Evolutionary conservation across 2,113 vertebrate genomes (phyloP), one percentile per base, ranked within the genome.

Genomic region (Tachycineta bicolor): DNA sequence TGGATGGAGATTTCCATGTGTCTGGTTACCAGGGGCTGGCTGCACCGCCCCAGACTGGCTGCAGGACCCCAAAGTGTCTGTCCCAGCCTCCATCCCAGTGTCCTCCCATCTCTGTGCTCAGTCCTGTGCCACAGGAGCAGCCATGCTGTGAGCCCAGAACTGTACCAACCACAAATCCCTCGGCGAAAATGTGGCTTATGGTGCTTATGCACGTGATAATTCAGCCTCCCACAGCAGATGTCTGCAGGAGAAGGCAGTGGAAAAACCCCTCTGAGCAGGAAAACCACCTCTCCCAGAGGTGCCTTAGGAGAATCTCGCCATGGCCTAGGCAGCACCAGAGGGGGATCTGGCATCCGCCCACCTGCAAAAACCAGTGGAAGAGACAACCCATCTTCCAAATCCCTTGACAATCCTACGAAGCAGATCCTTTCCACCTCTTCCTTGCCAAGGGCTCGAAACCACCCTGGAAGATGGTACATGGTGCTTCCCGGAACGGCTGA

Each of bases 111-210:
- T 39, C 43, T 5, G 0, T 8, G 15, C 70, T 52, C 46, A 46
- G 49, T 4, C 26, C 39, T 43, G 8, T 5, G 2, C 12, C 20
- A 28, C 1, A 1, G 82, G 39, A 95, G 44, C 70, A 44, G 43
- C 18, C 0, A 0, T 1, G 19, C 55, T 43, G 29, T 0, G 1
- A 70, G 46, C 20, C 0, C 5, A 29, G 60, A 0, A 0, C 59
- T 17, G 17, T 2, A 2, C 41, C 25, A 58, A 6, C 63, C 58
- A 50, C 64, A 79, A 73, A 56, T 55, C 67, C n/a, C 5, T 0
- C 16, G 28, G 73, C 53, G 82, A 82, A 37, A 39, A 5, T 1
- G 23, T 24, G 78, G 65, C 44, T 69, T 76, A 67, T 39, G 70
- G 53, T 39, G 11, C 50, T 93, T 73, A 65, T 60, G 64, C 44